A percentile compares a stretch with the other conserved stretches of the same genome.
Evolutionary conservation across 2,113 vertebrate species (phyloP).

Genomic region (Carollia perspicillata): DNA sequence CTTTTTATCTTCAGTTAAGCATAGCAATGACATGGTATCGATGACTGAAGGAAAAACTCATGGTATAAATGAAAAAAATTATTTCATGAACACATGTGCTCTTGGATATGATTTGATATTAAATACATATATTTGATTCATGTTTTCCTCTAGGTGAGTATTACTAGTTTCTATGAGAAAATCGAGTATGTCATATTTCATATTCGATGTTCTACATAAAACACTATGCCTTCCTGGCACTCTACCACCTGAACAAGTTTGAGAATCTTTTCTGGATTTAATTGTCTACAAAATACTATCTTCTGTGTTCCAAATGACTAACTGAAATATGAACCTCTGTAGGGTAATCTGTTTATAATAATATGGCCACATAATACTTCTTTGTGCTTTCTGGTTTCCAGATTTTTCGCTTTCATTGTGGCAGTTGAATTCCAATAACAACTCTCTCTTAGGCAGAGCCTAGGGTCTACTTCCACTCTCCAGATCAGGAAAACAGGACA

Average conservation of each 20-base stretch:
- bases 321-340: not conserved
- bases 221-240: not conserved
- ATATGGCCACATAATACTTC: not conserved
- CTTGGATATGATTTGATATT: not conserved
- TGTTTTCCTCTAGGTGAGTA: not conserved
- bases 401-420: not conserved
- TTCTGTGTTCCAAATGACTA: not conserved
- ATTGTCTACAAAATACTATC: not conserved
- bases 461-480: not conserved
- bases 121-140: not conserved
- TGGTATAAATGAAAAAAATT: not conserved
- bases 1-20: not conserved
- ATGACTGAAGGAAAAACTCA: not conserved
- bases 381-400: not conserved
- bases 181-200: not conserved
- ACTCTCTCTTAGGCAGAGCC: not conserved
- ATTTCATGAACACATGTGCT: not conserved
- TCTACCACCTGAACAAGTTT: not conserved
- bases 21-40: not conserved
- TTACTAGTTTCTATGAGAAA: not conserved
- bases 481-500: not conserved
- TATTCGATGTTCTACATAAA: not conserved
- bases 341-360: constrained; percentile 9
- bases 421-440: not conserved
- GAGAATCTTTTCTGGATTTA: not conserved